phyloP scores from a whole-genome alignment of 2,113 vertebrate genomes.

The Sitta europaea region DNA sequence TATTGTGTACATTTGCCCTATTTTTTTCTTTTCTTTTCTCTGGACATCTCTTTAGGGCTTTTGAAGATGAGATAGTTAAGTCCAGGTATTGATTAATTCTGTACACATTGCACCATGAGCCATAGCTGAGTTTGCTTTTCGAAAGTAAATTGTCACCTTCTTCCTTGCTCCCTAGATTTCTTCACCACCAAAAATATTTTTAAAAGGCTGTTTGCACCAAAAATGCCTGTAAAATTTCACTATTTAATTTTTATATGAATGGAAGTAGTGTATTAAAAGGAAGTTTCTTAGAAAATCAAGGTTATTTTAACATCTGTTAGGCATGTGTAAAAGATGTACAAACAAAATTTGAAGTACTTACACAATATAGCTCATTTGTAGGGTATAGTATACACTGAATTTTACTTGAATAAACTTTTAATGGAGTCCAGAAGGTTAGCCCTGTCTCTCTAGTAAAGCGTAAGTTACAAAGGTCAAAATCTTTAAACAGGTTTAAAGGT shows the following conservation, averaged over 20 bases:
- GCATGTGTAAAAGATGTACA: neutral
- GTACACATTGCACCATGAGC: neutral
- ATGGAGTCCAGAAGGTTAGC: neutral
- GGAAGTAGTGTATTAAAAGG: neutral
- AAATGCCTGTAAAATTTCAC: neutral
- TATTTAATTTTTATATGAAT: neutral
- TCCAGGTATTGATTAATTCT: neutral
- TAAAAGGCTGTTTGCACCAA: neutral
- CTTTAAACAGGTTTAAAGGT: too few relatives aligned
- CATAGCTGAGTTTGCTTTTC: neutral
- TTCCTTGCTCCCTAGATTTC: neutral
- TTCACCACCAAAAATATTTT: neutral
- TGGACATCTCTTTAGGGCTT: neutral
- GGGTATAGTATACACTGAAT: neutral
- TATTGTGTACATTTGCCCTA: rapidly evolving
- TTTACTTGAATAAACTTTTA: neutral
- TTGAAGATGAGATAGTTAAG: neutral
- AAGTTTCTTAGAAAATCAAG: neutral
- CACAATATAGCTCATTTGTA: neutral
- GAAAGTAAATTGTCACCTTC: neutral
- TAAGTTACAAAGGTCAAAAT: neutral
- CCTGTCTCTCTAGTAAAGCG: neutral
- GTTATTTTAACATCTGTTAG: neutral
- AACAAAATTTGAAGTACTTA: neutral
- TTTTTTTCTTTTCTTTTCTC: neutral